Percentiles rank a stretch among this genome's conserved stretches.
Conservation (phyloP, 2,888 invertebrate genomes). For the Folsomia manolachei region DNA sequence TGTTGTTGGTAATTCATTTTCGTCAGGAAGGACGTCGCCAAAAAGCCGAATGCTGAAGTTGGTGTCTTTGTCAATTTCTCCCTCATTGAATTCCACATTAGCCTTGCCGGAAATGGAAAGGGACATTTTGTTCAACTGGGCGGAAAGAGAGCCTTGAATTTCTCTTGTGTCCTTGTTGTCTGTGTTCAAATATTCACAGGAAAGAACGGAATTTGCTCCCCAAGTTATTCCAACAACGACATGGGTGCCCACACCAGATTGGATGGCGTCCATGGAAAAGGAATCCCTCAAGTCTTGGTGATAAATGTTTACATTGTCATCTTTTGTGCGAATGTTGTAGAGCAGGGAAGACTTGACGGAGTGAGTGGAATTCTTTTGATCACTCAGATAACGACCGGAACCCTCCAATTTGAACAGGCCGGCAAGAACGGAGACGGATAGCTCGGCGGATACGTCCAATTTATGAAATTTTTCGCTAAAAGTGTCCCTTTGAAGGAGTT, state of each 20-base stretch:
- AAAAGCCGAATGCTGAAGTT: slow-evolving; percentile 20
- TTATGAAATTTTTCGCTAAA: slow-evolving; percentile 24
- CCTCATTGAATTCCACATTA: neutral
- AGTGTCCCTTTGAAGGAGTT: slow-evolving; percentile 13
- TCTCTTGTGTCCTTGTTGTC: slow-evolving; percentile 24
- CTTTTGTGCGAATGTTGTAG: slow-evolving; percentile 30
- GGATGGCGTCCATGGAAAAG: slow-evolving; percentile 23
- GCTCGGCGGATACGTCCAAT: slow-evolving; percentile 21
- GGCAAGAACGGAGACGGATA: slow-evolving; percentile 18
- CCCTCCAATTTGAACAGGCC: slow-evolving; percentile 20
- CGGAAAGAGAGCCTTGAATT: slow-evolving; percentile 12
- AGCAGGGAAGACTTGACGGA: slow-evolving; percentile 25
- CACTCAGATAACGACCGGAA: slow-evolving; percentile 22
- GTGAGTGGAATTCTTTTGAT: slow-evolving; percentile 23
- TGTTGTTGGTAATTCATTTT: slow-evolving; percentile 22
- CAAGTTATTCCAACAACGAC: slow-evolving; percentile 26
- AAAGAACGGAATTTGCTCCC: slow-evolving; percentile 28
- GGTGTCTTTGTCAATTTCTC: neutral
- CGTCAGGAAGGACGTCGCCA: slow-evolving; percentile 26
- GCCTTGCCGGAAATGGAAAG: slow-evolving; percentile 1
- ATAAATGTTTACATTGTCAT: slow-evolving; percentile 23
- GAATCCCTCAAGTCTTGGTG: slow-evolving; percentile 24
- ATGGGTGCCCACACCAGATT: slow-evolving; percentile 27
- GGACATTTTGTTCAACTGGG: slow-evolving; percentile 9
- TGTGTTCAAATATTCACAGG: slow-evolving; percentile 19